Conservation (phyloP, 2,888 invertebrate genomes). For the Parapristionchus giblindavisi region DNA sequence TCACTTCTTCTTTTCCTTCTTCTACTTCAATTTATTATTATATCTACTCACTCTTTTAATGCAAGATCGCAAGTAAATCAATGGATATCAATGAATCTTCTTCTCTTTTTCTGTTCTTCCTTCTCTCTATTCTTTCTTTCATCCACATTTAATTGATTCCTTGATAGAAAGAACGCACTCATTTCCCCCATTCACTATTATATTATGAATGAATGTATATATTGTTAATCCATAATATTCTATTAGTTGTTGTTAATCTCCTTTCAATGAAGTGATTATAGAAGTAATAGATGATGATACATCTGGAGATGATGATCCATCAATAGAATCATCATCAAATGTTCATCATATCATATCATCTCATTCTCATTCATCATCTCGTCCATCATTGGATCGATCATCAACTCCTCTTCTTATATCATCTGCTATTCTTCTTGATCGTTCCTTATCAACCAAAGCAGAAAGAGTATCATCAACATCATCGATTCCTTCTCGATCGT, state of each 20-base stretch:
- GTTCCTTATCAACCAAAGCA: slow-evolving; percentile 14
- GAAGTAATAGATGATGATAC: slow-evolving; percentile 26
- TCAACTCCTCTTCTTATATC: slow-evolving; percentile 30
- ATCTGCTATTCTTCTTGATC: slow-evolving; percentile 32
- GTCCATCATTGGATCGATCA: slow-evolving; percentile 32
- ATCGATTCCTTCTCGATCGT: slow-evolving; percentile 31
- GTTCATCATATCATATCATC: slow-evolving; percentile 46
- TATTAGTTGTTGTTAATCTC: too few relatives aligned
- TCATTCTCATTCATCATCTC: slow-evolving; percentile 36
- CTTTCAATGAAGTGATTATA: too few relatives aligned
- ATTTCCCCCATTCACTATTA: too few relatives aligned
- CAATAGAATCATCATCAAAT: slow-evolving; percentile 54
- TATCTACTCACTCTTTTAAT: too few relatives aligned
- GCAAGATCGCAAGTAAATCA: too few relatives aligned
- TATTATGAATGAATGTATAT: too few relatives aligned
- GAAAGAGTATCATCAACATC: slow-evolving; percentile 33
- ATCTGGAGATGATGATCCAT: slow-evolving; percentile 49
- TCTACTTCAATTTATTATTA: neutral
- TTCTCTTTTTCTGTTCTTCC: too few relatives aligned
- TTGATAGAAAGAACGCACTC: too few relatives aligned
- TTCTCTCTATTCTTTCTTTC: neutral
- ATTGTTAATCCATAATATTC: too few relatives aligned
- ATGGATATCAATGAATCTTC: too few relatives aligned
- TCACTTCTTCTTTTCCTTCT: neutral
- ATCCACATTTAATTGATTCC: neutral